Conservation (phyloP, 2,113 vertebrate genomes). For the Diadophis punctatus region DNA sequence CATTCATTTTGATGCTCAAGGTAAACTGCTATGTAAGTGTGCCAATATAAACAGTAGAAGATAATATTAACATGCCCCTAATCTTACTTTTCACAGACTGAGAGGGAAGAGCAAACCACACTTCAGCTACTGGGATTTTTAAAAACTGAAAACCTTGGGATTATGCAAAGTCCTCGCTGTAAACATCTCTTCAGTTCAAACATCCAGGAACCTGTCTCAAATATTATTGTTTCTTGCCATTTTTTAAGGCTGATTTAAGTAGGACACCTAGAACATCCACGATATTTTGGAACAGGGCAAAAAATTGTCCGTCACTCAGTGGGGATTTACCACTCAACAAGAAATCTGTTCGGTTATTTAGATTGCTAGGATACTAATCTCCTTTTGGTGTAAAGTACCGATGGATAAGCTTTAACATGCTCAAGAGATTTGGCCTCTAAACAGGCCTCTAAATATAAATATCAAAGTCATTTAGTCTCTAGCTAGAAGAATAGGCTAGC, state of each 20-base stretch:
- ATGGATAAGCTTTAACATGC: background rate
- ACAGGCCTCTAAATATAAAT: background rate
- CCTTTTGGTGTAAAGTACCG: background rate
- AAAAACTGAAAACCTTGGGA: background rate
- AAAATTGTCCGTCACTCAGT: background rate
- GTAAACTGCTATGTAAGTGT: background rate
- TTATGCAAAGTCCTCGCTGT: conserved; percentile 20
- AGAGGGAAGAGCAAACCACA: background rate
- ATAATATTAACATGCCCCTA: background rate
- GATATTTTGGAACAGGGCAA: conserved; percentile 13
- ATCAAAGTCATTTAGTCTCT: conserved; percentile 16
- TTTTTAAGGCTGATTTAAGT: background rate
- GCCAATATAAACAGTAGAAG: background rate
- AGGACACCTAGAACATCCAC: conserved; percentile 10
- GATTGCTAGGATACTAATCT: conserved; percentile 5
- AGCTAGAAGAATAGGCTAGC: background rate
- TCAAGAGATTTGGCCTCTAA: conserved; percentile 19
- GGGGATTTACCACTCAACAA: conserved; percentile 1
- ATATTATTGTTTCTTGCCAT: conserved; percentile 16
- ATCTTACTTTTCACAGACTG: background rate
- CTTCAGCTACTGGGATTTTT: background rate
- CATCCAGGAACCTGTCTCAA: conserved; percentile 15
- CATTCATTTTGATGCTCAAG: background rate
- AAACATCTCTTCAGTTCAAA: conserved; percentile 22
- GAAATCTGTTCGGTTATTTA: conserved; percentile 6